Evolutionary conservation across 1,140 invertebrate genomes (phyloP).

Genomic region (Lucilia cuprina): DNA sequence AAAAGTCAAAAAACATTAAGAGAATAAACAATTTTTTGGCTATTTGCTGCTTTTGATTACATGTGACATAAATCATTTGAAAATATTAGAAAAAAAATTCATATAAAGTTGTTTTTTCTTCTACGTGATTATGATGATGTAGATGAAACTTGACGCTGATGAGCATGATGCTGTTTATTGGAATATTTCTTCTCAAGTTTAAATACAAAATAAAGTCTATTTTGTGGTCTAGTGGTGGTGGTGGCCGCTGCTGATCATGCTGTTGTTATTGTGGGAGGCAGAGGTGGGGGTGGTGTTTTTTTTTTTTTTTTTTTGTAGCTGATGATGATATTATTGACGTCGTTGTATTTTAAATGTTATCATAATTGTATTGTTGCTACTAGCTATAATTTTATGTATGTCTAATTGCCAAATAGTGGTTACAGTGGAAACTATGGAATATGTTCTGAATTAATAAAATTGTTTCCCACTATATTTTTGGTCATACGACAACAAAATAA

Average conservation of each 20-base stretch:
- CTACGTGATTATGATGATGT: not conserved
- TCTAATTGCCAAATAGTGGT: too few relatives aligned
- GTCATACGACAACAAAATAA: too few relatives aligned
- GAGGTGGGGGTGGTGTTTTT: not conserved
- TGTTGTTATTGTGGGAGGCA: not conserved
- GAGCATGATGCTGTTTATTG: not conserved
- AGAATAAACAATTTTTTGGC: too few relatives aligned
- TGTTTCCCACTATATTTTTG: too few relatives aligned
- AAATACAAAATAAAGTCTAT: not conserved
- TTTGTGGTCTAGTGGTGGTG: not conserved
- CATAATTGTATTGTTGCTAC: conserved; percentile 2
- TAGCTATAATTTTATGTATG: not conserved
- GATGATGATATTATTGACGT: not conserved
- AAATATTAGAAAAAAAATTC: not conserved
- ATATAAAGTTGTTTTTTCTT: not conserved
- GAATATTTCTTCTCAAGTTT: not conserved
- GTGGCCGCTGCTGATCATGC: not conserved
- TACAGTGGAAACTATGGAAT: too few relatives aligned
- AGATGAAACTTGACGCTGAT: too few relatives aligned
- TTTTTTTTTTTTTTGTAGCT: too few relatives aligned
- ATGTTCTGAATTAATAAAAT: too few relatives aligned
- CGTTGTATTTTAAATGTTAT: not conserved
- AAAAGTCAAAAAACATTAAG: too few relatives aligned
- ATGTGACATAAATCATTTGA: not conserved
- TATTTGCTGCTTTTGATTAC: too few relatives aligned